These are phyloP conservation scores for Drosophila longiperda DNA, from an alignment of 2,888 invertebrate species.

Conservation along the genomic window DNA sequence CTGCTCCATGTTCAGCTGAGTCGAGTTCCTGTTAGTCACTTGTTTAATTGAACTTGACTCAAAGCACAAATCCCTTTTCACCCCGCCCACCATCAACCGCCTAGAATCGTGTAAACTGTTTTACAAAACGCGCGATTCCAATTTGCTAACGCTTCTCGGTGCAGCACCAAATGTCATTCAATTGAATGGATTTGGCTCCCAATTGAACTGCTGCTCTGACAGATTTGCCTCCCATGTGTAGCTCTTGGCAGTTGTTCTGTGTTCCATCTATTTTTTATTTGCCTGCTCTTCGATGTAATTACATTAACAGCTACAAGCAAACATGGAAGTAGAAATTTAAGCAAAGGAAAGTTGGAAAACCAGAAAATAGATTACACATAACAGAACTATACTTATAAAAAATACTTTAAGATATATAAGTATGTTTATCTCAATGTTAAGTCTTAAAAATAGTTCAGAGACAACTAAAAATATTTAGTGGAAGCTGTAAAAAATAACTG, in stretches of 20 bases:
- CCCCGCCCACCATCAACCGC: not conserved
- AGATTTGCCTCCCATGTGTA: not conserved
- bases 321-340: not conserved
- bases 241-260: constrained; percentile 1
- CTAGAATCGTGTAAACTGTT: constrained; percentile 4
- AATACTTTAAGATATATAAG: not conserved
- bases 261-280: constrained; percentile 13
- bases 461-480: not conserved
- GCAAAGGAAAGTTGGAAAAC: not conserved
- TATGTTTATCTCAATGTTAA: not conserved
- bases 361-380: not conserved
- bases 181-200: constrained; percentile 42
- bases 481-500: not conserved
- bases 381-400: not conserved
- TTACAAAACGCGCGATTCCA: constrained; percentile 28
- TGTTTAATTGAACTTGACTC: constrained; percentile 51
- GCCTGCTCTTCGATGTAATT: constrained; percentile 36
- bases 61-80: not conserved
- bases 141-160: constrained; percentile 20
- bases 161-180: constrained; percentile 39
- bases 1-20: constrained; percentile 25
- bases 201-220: constrained; percentile 11
- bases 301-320: constrained; percentile 32
- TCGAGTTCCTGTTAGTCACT: constrained; percentile 21
- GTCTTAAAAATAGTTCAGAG: not conserved